A percentile compares a stretch with the other conserved stretches of the same genome.
These are phyloP conservation scores for Drosophila rhopaloa DNA, from an alignment of 1,140 invertebrate species.

Conservation along the genomic window DNA sequence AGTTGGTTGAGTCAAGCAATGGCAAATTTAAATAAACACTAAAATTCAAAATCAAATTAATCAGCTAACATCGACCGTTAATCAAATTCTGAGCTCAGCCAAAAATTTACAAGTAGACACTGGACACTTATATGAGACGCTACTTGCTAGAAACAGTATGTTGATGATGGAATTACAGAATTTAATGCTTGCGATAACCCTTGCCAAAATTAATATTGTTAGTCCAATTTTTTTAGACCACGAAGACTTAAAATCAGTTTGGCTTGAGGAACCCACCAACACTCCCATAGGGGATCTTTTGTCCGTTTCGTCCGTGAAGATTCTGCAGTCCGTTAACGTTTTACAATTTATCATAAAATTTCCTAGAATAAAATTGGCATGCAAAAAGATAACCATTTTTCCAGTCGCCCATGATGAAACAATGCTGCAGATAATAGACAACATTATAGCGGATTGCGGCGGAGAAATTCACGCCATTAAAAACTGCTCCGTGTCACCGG, in stretches of 20 bases:
- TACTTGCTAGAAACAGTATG: neutral
- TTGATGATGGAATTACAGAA: neutral
- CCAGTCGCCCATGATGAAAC: neutral
- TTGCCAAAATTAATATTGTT: neutral
- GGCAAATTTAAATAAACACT: neutral
- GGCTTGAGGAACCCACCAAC: neutral
- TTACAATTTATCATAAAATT: conserved; percentile 2
- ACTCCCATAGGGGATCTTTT: neutral
- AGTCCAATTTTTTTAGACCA: conserved; percentile 1
- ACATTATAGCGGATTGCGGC: conserved; percentile 1
- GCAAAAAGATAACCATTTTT: neutral
- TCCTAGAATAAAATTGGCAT: neutral
- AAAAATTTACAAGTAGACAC: neutral
- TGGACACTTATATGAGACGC: neutral
- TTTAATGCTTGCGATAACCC: neutral
- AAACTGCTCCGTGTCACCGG: neutral
- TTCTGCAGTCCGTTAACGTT: neutral
- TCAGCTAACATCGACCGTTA: neutral
- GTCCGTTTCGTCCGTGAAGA: neutral
- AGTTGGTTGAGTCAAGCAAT: neutral
- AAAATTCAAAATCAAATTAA: neutral
- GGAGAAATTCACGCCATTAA: conserved; percentile 25
- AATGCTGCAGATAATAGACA: conserved; percentile 1
- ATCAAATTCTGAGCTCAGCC: neutral
- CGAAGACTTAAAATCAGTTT: neutral